These are phyloP conservation scores for Drosophila lowei DNA, from an alignment of 1,140 invertebrate genomes.

Conservation along the genomic window DNA sequence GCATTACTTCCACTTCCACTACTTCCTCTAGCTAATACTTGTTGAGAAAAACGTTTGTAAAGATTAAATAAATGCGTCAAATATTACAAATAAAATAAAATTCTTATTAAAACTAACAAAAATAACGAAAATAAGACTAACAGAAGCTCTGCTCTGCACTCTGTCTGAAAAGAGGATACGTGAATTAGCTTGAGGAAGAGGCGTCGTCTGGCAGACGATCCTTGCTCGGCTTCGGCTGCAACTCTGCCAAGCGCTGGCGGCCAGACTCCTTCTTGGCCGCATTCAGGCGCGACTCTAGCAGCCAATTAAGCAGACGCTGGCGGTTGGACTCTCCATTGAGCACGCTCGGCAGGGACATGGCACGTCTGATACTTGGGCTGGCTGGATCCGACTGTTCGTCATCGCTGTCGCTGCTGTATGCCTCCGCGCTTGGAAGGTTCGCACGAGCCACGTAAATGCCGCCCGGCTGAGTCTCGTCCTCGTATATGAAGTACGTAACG, in stretches of 20 bases:
- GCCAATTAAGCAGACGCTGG: too few species aligned
- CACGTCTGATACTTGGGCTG: constrained; percentile 14
- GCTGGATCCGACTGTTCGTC: constrained; percentile 63
- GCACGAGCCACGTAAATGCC: too few species aligned
- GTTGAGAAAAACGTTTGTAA: constrained; percentile 14
- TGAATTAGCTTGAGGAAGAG: too few species aligned
- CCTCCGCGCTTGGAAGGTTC: constrained; percentile 2
- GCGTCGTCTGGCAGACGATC: too few species aligned
- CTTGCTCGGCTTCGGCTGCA: too few species aligned
- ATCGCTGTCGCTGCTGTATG: constrained; percentile 60
- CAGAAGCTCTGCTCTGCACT: too few species aligned
- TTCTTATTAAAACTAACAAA: not conserved
- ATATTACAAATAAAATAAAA: constrained; percentile 22
- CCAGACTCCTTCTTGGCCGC: not conserved
- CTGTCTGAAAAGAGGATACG: too few species aligned
- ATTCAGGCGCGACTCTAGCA: too few species aligned
- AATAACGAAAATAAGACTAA: not conserved
- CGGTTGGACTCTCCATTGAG: too few species aligned
- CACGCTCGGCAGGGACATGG: too few species aligned
- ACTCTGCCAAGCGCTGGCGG: too few species aligned
- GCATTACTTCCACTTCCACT: not conserved
- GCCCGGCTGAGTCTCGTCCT: constrained; percentile 33
- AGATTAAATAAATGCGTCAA: constrained; percentile 27
- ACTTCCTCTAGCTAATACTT: constrained; percentile 49
- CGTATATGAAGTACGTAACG: constrained; percentile 62